phyloP scores from a whole-genome alignment of 2,113 vertebrate species.

The Petaurus breviceps region DNA sequence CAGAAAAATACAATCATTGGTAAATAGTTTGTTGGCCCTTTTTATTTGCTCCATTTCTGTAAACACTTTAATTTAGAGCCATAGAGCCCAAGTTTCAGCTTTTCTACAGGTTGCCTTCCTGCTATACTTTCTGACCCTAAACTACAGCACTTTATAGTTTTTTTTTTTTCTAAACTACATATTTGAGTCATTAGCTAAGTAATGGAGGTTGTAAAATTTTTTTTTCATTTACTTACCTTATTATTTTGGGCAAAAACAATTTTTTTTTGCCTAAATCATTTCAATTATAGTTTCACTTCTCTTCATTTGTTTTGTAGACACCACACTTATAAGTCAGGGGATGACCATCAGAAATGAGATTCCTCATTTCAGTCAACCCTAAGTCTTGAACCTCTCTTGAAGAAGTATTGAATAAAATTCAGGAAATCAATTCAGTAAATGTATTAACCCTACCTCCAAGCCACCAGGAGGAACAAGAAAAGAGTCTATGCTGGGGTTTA shows the following conservation, averaged over 20 bases:
- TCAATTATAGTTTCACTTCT: not conserved
- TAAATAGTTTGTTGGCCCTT: slow-evolving; percentile 97
- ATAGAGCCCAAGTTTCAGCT: no score
- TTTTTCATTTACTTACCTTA: not conserved
- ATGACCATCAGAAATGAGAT: no score
- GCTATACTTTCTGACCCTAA: no score
- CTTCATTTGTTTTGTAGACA: not conserved
- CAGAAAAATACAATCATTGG: slow-evolving; percentile 98
- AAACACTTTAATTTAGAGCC: no score
- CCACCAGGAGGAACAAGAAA: not conserved
- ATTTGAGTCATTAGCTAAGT: not conserved
- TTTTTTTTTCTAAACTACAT: no score
- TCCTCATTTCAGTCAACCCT: not conserved
- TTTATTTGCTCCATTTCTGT: slow-evolving; percentile 95
- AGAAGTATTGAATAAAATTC: not conserved
- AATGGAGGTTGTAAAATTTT: not conserved
- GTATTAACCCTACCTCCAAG: not conserved
- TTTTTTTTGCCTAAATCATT: not conserved
- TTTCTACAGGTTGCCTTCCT: no score
- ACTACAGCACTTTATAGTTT: no score
- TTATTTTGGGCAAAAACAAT: not conserved
- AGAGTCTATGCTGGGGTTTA: not conserved
- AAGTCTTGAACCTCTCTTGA: not conserved
- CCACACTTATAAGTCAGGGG: not conserved
- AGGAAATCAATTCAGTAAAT: not conserved